These are phyloP conservation scores for Medauroidea extradentata DNA, from an alignment of 1,140 invertebrate species.

Conservation along the genomic window DNA sequence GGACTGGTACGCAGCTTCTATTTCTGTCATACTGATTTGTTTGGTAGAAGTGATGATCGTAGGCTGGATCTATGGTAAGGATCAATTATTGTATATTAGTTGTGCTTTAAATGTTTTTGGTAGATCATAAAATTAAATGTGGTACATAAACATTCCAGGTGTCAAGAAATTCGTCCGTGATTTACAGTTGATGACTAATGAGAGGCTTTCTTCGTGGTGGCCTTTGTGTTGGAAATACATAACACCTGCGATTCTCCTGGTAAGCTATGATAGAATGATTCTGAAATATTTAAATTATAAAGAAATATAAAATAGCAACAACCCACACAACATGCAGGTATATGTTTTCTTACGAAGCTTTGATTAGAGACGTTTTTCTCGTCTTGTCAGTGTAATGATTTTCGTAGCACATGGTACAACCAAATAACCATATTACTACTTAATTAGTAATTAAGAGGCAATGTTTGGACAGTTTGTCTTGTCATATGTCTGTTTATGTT, in stretches of 20 bases:
- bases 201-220: constrained; percentile 65
- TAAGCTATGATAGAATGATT: no score
- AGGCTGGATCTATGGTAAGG: constrained; percentile 69
- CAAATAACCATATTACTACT: neutral
- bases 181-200: constrained; percentile 73
- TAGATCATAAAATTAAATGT: no score
- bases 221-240: constrained; percentile 71
- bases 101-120: neutral
- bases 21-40: constrained; percentile 66
- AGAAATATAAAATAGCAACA: neutral
- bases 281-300: no score
- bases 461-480: no score
- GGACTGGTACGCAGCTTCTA: constrained; percentile 83
- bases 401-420: neutral
- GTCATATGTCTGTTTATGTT: no score
- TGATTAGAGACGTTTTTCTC: no score
- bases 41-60: constrained; percentile 67
- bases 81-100: neutral
- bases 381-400: no score
- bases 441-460: no score
- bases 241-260: constrained; percentile 68
- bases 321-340: neutral
- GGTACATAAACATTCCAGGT: constrained; percentile 38
- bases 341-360: neutral
- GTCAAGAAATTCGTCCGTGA: constrained; percentile 63